phyloP scores from a whole-genome alignment of 2,797 vertebrate species.

The Cirrhinus mrigala region DNA sequence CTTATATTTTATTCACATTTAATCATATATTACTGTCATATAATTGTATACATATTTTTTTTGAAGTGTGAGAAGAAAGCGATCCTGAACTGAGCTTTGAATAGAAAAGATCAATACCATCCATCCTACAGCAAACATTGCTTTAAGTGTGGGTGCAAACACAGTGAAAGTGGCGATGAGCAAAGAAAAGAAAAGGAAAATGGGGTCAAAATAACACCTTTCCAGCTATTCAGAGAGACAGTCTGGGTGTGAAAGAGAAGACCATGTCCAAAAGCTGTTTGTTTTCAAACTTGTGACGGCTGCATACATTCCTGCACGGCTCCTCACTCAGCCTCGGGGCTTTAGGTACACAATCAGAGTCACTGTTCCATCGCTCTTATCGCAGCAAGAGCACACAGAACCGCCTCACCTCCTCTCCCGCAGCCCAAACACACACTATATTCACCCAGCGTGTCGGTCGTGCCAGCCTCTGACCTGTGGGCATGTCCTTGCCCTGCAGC shows the following conservation, averaged over 20 bases:
- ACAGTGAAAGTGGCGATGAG: background rate
- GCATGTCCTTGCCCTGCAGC: constrained; percentile 17
- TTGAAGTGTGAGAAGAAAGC: background rate
- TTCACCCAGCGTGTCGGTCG: constrained; percentile 72
- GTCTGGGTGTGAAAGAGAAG: constrained; percentile 52
- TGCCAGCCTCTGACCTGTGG: constrained; percentile 54
- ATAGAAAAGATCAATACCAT: background rate
- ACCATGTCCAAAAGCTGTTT: constrained; percentile 61
- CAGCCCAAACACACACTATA: constrained; percentile 79
- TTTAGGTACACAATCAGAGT: constrained; percentile 69
- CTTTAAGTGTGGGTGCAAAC: background rate
- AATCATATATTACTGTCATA: too few relatives aligned
- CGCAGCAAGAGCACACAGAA: constrained; percentile 66
- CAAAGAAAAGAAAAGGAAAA: constrained; percentile 9
- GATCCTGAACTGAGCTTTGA: background rate
- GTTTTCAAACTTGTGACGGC: constrained; percentile 64
- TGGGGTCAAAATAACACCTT: constrained; percentile 34
- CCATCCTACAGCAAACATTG: background rate
- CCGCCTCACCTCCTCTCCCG: constrained; percentile 71
- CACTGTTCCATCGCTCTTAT: constrained; percentile 80
- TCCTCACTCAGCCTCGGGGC: constrained; percentile 68
- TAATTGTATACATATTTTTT: background rate
- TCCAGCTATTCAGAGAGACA: constrained; percentile 38
- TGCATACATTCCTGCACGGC: constrained; percentile 74
- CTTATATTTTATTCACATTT: background rate